A percentile compares a stretch with the other conserved stretches of the same genome.
These are phyloP conservation scores for Amiota communis DNA, from an alignment of 2,888 invertebrate species.

Conservation along the genomic window DNA sequence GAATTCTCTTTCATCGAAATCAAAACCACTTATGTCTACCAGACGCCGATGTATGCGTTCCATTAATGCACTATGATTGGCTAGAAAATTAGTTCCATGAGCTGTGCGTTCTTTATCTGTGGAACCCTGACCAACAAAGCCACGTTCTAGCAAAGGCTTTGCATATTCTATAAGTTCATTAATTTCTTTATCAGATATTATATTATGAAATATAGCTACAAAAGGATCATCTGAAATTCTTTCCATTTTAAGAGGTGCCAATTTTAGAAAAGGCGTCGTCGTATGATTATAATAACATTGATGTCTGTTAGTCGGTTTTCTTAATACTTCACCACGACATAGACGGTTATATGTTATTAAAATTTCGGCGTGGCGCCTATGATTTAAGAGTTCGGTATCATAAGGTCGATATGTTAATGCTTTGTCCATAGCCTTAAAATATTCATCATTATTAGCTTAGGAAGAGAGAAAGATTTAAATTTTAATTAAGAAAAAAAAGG, in stretches of 20 bases:
- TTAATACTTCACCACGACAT: conserved; percentile 49
- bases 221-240: conserved; percentile 49
- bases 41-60: conserved; percentile 47
- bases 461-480: too few relatives aligned
- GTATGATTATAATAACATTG: conserved; percentile 49
- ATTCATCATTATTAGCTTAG: neutral
- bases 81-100: neutral
- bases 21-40: conserved; percentile 52
- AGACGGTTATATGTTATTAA: conserved; percentile 38
- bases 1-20: conserved; percentile 43
- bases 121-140: conserved; percentile 20
- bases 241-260: conserved; percentile 61
- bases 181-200: conserved; percentile 53
- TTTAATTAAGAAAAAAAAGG: neutral
- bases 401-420: neutral
- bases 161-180: conserved; percentile 44
- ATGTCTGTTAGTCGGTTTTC: conserved; percentile 37
- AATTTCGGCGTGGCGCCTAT: neutral
- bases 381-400: neutral
- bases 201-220: conserved; percentile 52
- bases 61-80: conserved; percentile 32
- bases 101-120: neutral
- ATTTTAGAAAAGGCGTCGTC: conserved; percentile 48
- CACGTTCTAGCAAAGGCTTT: conserved; percentile 39
- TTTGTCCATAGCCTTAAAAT: neutral